Evolutionary conservation across 2,113 vertebrate species (phyloP).

Genomic region (Hypocryptadius cinnamomeus): DNA sequence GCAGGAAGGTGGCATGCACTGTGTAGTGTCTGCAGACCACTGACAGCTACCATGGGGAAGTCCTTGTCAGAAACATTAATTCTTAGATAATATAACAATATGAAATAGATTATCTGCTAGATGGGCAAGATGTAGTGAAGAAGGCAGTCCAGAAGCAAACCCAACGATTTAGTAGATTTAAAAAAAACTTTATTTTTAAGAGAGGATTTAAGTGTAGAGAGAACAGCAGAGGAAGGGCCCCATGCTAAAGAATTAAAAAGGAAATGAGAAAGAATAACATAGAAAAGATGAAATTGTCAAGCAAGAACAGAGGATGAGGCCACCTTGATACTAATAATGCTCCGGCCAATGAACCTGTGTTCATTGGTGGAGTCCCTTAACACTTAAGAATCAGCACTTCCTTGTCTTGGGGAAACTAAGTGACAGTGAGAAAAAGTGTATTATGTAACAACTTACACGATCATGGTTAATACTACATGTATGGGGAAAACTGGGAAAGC

Average conservation of each 20-base stretch:
- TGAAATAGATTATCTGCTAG: not conserved
- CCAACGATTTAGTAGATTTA: not conserved
- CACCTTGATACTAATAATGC: not conserved
- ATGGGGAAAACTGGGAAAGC: not conserved
- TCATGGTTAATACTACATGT: not conserved
- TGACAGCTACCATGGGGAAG: not conserved
- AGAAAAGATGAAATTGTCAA: not conserved
- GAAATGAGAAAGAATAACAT: not conserved
- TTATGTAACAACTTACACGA: not conserved
- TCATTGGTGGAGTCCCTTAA: not conserved
- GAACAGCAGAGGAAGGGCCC: fast-evolving
- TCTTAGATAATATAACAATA: not conserved
- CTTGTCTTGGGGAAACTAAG: not conserved
- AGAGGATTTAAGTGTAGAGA: not conserved
- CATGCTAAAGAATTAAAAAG: not conserved
- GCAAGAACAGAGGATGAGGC: not conserved
- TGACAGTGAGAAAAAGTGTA: not conserved
- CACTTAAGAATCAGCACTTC: not conserved
- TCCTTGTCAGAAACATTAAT: not conserved
- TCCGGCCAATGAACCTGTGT: not conserved
- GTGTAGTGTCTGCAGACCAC: not conserved
- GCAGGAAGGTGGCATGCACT: not conserved
- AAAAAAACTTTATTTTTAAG: not conserved
- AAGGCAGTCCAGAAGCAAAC: not conserved
- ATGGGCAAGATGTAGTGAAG: not conserved